Evolutionary conservation across 2,113 vertebrate species (phyloP), one percentile per base, ranked within the genome.

Genomic region (Abramis brama): DNA sequence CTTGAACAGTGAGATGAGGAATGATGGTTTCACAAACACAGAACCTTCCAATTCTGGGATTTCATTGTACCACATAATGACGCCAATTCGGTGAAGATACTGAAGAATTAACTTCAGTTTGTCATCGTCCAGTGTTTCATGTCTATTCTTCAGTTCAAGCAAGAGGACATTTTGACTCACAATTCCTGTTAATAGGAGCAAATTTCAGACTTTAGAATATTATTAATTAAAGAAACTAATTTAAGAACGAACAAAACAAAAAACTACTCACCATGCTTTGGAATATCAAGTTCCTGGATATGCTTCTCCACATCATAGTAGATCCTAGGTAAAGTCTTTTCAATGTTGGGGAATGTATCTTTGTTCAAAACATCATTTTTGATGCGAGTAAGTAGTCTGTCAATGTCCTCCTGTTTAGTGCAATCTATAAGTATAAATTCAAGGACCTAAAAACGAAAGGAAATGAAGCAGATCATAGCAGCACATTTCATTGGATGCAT

Each of bases 1-100:
- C 93, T 95, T 95, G 83, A 95, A 94, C 71, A 95, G 70, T 0
- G 90, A 92, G 81, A 95, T 95, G 60, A 95, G 91, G 83, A 95
- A 92, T 0, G 93, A 82, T 9, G 95, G 95, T 79, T 91, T 91
- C 5, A 95, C 89, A 82, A 95, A 94, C 43, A 94, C 86, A 0
- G 85, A 92, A 36, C 64, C 88, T 23, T 88, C 77, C 88, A 94
- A 70, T 17, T 89, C 87, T 45, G 87, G 45, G 73, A 95, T 92
- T 3, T 95, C 93, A 64, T 93, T 93, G 0, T 93, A 94, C 94
- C 95, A 96, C 45, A 95, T 60, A 0, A 95, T 10, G 4, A 94
- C 90, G 57, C 94, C 92, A 0, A 93, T 79, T 70, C 86, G 84
- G 85, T 95, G 95, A 15, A 96, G 93, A 86, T 94, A 95, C 25